Percentiles rank a stretch among this genome's conserved stretches.
These are phyloP conservation scores for Anneissia japonica DNA, from an alignment of 35 echinoderm and acorn worm genomes.

Conservation along the genomic window DNA sequence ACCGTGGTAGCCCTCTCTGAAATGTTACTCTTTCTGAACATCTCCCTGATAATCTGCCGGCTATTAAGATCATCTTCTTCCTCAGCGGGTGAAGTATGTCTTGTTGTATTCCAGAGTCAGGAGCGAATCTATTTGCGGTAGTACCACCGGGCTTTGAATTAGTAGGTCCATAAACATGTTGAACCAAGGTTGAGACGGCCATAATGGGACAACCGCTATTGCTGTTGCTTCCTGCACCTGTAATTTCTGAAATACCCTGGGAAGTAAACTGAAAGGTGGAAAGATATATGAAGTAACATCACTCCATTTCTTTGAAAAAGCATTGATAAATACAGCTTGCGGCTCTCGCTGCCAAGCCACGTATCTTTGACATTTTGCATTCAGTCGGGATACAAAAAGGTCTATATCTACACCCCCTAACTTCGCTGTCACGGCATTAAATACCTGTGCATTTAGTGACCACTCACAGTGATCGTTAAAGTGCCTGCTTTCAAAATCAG, in stretches of 20 bases:
- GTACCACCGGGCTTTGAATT: not conserved
- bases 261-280: not conserved
- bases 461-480: not conserved
- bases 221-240: not conserved
- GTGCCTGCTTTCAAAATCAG: not conserved
- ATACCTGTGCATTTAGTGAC: not conserved
- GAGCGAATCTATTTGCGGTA: not conserved
- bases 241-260: not conserved
- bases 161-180: not conserved
- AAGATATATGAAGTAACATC: not conserved
- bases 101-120: not conserved
- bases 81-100: not conserved
- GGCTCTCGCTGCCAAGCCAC: not conserved
- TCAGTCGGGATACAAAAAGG: not conserved
- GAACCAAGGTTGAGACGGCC: not conserved
- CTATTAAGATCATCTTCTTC: conserved; percentile 13
- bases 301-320: not conserved
- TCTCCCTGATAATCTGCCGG: conserved; percentile 12
- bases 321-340: not conserved
- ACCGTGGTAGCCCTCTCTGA: conserved; percentile 12
- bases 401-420: not conserved
- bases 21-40: conserved; percentile 1
- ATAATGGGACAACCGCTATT: not conserved
- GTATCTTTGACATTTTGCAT: not conserved
- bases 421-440: not conserved